These are phyloP conservation scores for Sesia bembeciformis DNA, from an alignment of 2,888 invertebrate genomes.

Conservation along the genomic window DNA sequence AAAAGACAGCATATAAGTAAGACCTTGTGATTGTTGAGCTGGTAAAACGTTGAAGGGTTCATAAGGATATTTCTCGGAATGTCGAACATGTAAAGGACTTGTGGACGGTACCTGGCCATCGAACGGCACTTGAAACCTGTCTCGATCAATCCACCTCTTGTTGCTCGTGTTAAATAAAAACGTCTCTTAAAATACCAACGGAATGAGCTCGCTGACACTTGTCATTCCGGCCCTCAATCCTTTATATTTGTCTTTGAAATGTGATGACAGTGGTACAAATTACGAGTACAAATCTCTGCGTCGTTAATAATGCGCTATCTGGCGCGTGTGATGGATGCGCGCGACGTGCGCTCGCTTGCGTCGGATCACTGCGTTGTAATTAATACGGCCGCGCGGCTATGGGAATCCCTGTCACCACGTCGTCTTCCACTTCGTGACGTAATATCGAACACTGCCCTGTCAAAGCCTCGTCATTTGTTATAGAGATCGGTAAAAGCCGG, in stretches of 20 bases:
- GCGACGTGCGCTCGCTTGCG: constrained; percentile 26
- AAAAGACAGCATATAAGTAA: constrained; percentile 9
- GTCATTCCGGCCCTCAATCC: constrained; percentile 71
- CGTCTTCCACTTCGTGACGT: constrained; percentile 54
- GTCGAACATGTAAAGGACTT: constrained; percentile 51
- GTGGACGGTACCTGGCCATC: constrained; percentile 39
- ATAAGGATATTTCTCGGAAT: constrained; percentile 68
- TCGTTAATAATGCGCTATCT: constrained; percentile 70
- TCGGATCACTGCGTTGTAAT: constrained; percentile 64
- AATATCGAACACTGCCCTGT: constrained; percentile 49
- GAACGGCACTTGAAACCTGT: constrained; percentile 71
- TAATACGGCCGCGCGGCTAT: constrained; percentile 56
- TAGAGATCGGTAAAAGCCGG: constrained; percentile 17
- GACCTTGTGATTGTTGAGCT: constrained; percentile 33
- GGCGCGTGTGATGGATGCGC: constrained; percentile 63
- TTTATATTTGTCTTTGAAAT: constrained; percentile 75
- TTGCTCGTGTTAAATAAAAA: constrained; percentile 72
- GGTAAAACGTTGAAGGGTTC: constrained; percentile 39
- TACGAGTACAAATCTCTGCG: constrained; percentile 71
- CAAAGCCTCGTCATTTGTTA: constrained; percentile 40
- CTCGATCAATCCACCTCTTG: constrained; percentile 72
- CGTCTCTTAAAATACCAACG: constrained; percentile 68
- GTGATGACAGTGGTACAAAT: constrained; percentile 75
- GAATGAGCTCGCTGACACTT: constrained; percentile 66
- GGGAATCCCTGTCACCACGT: constrained; percentile 63